Evolutionary conservation across 2,888 invertebrate genomes (phyloP).

Genomic region (Smittia sp.): DNA sequence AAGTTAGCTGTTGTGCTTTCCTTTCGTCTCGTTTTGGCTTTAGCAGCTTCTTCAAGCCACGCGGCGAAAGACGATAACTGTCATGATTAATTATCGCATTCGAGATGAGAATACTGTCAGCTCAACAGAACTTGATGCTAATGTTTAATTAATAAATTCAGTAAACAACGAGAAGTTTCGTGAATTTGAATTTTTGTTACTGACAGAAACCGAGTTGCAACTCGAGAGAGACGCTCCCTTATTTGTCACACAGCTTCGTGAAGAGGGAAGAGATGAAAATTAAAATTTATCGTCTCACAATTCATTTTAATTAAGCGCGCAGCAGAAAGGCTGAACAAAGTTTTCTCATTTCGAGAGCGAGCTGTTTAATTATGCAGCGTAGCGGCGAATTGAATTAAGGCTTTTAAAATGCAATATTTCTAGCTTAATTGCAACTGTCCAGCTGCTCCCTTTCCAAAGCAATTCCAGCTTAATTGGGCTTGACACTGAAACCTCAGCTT

Average conservation of each 20-base stretch:
- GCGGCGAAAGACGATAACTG: background rate
- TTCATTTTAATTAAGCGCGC: background rate
- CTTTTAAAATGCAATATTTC: constrained; percentile 8
- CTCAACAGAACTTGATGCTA: too few species aligned
- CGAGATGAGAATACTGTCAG: too few species aligned
- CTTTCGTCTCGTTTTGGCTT: too few species aligned
- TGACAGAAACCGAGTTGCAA: too few species aligned
- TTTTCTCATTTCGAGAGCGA: background rate
- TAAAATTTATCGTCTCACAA: constrained; percentile 4
- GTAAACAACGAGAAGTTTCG: too few species aligned
- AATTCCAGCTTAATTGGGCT: too few species aligned
- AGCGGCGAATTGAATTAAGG: background rate
- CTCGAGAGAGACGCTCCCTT: background rate
- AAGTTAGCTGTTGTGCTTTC: too few species aligned
- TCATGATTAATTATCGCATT: background rate
- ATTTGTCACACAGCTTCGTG: background rate
- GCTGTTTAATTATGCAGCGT: background rate
- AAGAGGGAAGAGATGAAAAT: background rate
- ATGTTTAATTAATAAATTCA: too few species aligned
- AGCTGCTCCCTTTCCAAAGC: background rate
- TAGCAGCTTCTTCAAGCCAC: too few species aligned
- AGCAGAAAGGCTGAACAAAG: constrained; percentile 1
- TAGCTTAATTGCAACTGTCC: background rate
- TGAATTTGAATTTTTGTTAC: too few species aligned
- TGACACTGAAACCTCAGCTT: too few species aligned